phyloP scores from a whole-genome alignment of 1,140 invertebrate genomes.

The Antheraea pernyi region DNA sequence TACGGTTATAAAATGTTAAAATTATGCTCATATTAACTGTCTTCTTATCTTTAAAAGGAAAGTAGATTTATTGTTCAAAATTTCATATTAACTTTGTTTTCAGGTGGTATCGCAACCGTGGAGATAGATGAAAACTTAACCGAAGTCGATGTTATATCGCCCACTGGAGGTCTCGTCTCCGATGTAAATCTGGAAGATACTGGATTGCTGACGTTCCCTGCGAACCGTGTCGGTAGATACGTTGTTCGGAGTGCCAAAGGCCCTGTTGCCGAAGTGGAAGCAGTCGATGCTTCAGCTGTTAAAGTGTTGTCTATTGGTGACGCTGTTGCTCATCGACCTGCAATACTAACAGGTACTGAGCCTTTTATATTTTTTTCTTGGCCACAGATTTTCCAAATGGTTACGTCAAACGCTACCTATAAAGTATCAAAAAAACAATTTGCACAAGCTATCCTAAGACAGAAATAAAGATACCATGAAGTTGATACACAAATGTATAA shows the following conservation, averaged over 20 bases:
- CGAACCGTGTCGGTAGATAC: slow-evolving; percentile 77
- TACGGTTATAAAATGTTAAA: too few species aligned
- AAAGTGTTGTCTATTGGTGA: slow-evolving; percentile 88
- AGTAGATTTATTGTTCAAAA: background rate
- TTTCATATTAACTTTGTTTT: background rate
- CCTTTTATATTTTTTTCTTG: slow-evolving; percentile 6
- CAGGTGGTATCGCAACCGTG: slow-evolving; percentile 77
- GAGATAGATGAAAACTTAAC: slow-evolving; percentile 79
- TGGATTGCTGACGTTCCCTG: slow-evolving; percentile 79
- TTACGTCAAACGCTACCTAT: too few species aligned
- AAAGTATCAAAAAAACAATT: too few species aligned
- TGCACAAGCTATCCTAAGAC: too few species aligned
- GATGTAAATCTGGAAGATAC: slow-evolving; percentile 74
- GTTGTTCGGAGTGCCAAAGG: slow-evolving; percentile 69
- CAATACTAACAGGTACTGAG: slow-evolving; percentile 85
- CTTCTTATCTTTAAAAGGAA: too few species aligned
- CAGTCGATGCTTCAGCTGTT: slow-evolving; percentile 91
- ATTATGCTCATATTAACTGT: too few species aligned
- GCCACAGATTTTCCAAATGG: too few species aligned
- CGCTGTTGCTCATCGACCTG: slow-evolving; percentile 90
- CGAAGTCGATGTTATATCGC: slow-evolving; percentile 80
- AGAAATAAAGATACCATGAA: too few species aligned
- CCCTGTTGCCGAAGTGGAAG: slow-evolving; percentile 84
- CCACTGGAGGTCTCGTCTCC: slow-evolving; percentile 74
- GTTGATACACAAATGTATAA: background rate